phyloP scores from a whole-genome alignment of 2,888 invertebrate species.

The Parnassius orleans region DNA sequence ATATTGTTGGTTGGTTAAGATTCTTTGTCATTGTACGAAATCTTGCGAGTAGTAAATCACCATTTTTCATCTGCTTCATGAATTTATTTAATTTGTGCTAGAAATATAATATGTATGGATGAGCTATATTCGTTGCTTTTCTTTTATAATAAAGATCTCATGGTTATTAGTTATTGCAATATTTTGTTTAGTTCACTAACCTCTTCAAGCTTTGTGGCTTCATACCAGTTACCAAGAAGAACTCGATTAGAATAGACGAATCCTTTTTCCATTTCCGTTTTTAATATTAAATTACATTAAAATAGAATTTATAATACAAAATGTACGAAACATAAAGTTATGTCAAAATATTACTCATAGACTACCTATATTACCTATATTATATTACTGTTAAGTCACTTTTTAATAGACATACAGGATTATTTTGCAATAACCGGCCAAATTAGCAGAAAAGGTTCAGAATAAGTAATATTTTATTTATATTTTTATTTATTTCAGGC shows the following conservation, averaged over 20 bases:
- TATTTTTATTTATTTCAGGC: too few relatives aligned
- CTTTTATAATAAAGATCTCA: not conserved
- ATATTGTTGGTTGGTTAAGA: conserved; percentile 51
- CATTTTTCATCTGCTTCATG: conserved; percentile 68
- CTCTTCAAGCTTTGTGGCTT: conserved; percentile 68
- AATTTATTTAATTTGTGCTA: conserved; percentile 66
- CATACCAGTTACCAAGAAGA: conserved; percentile 71
- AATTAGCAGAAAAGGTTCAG: too few relatives aligned
- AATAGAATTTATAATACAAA: conserved; percentile 3
- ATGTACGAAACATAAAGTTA: not conserved
- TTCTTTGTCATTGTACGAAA: conserved; percentile 69
- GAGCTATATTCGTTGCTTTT: not conserved
- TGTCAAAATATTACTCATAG: too few relatives aligned
- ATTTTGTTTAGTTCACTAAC: conserved; percentile 37
- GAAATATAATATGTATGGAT: not conserved
- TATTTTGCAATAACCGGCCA: too few relatives aligned
- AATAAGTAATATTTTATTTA: too few relatives aligned
- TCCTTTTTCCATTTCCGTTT: conserved; percentile 58
- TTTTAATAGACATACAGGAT: too few relatives aligned
- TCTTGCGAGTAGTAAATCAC: conserved; percentile 66
- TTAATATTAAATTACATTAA: conserved; percentile 38
- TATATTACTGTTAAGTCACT: too few relatives aligned
- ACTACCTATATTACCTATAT: too few relatives aligned
- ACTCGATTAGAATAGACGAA: conserved; percentile 67
- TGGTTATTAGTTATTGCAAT: not conserved